A percentile compares a stretch with the other conserved stretches of the same genome.
These are phyloP conservation scores for Dynastes maya DNA, from an alignment of 2,888 invertebrate genomes.

Conservation along the genomic window DNA sequence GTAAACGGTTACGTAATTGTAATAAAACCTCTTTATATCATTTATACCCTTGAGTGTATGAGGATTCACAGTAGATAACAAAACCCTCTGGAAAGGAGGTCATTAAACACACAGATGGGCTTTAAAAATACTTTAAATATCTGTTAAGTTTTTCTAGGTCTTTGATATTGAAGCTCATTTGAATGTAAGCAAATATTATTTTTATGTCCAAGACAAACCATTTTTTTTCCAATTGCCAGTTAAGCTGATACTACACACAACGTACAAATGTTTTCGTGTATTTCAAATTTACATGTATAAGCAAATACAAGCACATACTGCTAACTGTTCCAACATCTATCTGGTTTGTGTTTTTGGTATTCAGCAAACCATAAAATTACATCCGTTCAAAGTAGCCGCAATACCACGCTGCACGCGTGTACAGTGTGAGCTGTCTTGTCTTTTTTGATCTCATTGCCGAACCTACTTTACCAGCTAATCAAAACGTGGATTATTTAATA, in stretches of 20 bases:
- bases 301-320: background rate
- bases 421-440: background rate
- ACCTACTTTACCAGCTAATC: conserved; percentile 35
- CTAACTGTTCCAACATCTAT: conserved; percentile 22
- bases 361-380: conserved; percentile 44
- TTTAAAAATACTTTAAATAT: no score
- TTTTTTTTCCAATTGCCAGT: background rate
- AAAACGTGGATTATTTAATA: conserved; percentile 45
- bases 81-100: no score
- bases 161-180: no score
- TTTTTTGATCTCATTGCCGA: background rate
- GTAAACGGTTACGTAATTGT: no score
- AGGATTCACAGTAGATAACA: no score
- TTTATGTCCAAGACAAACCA: no score
- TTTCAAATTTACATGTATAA: conserved; percentile 30
- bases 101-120: no score
- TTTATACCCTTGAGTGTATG: no score
- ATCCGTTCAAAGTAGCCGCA: conserved; percentile 35
- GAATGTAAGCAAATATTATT: no score
- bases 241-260: background rate
- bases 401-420: conserved; percentile 15
- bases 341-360: conserved; percentile 23
- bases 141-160: no score
- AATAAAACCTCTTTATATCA: no score
- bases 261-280: conserved; percentile 9